Base-by-base conservation (phyloP, 2,888 invertebrate species). In the Drosophila anceps region DNA sequence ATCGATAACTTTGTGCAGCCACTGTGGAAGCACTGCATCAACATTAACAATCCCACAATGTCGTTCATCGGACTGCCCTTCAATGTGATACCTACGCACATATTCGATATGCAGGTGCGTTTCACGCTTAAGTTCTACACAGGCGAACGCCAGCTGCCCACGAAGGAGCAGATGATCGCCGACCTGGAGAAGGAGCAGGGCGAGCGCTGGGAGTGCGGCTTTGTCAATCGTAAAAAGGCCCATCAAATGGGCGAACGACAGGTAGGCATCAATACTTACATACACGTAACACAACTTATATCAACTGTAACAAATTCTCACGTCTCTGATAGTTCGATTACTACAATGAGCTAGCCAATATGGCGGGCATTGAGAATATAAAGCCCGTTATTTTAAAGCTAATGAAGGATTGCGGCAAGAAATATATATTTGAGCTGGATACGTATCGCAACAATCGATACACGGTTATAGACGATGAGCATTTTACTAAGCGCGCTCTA, bases 1-100 rank as follows among this genome's bases (percentile, higher is more conserved):
- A 95, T 96, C 60, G 95, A 96, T 70, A 96, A 97, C 91, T 96
- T 96, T 93, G 96, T 98, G 55, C 95, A 95, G 81, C 96, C 97
- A 0, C 94, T 98, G 8, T 98, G 97, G 94, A 97, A 97, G 92
- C 98, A 98, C 91, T 93, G 98, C 62, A 94, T 98, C 59, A 96
- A 98, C 91, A 96, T 96, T 54, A 94, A 95, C 80, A 95, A 96
- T 86, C 97, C 97, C 2, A 95, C 95, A 2, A 95, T 98, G 94
- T 96, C 95, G 63, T 95, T 98, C 77, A 94, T 98, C 72, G 98
- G 98, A 0, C 94, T 98, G 41, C 96, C 97, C 0, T 96, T 95
- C 91, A 95, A 95, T 74, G 95, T 97, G 15, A 96, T 96, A 89
- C 96, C 97, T 0, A 97, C 97, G 93, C 96, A 96, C 48, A 95